Evolutionary conservation across 2,113 vertebrate species (phyloP), one percentile per base, ranked within the genome.

Genomic region (Suncus etruscus): DNA sequence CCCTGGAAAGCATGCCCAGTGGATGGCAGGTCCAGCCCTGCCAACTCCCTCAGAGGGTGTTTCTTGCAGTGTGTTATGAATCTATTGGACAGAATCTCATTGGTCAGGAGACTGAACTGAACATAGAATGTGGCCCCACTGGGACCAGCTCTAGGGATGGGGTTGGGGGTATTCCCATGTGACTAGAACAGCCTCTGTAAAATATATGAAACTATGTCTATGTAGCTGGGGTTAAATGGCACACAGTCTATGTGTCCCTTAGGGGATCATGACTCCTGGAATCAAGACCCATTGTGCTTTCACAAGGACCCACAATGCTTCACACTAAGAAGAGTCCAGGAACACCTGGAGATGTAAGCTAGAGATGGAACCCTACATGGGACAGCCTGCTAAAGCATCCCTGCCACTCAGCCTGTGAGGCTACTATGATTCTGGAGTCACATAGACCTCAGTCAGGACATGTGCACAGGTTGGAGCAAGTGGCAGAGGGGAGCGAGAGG

Each of bases 331-430:
- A 5, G 11, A 66, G 65, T 25, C 27, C 65, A 27, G 8, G 11
- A 8, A 20, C 11, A 12, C 65, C 65, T 29, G 11, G 9, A 20
- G 65, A 66, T 65, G 20, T 18, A 2, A 65, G 51, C 51, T 54
- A 54, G 61, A 7, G 12, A 16, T 2, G 24, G 61, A 29, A 66
- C 25, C 58, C 16, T 25, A 8, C 27, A 6, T 8, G 65, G 58
- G 8, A 20, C 27, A 6, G 25, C 6, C 25, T 66, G 27, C 8
- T 66, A 25, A 27, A 27, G 8, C 8, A 8, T 66, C 11, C 7
- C 0, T 14, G 4, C 45, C 24, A 0, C 15, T 5, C 1, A 18
- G 22, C 39, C 54, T 24, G 1, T 48, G 24, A 68, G 24, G 15
- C 0, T 48, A 50, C 16, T 11, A 6, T 61, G 58, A 20, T 61